These are phyloP conservation scores for Poecilia picta DNA, from an alignment of 2,797 vertebrate species.

Conservation along the genomic window DNA sequence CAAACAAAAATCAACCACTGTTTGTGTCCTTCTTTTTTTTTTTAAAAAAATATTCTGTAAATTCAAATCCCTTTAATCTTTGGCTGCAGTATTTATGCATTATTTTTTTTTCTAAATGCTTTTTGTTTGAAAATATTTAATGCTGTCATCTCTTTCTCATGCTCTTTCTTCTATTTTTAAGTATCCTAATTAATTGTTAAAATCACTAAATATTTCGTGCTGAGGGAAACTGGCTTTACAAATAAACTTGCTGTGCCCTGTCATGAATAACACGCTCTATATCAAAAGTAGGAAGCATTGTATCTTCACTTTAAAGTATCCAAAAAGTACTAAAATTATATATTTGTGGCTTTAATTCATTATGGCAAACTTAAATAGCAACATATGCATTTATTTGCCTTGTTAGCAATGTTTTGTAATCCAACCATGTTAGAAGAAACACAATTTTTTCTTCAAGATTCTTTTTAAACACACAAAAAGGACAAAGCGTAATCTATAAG, in stretches of 20 bases:
- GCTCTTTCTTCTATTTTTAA: slow-evolving; percentile 5
- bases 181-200: neutral
- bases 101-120: neutral
- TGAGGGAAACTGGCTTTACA: neutral
- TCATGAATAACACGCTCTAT: neutral
- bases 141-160: neutral
- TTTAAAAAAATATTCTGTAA: neutral
- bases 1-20: neutral
- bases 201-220: neutral
- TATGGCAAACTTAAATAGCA: neutral
- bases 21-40: neutral
- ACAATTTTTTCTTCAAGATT: slow-evolving; percentile 7
- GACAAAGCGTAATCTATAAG: slow-evolving; percentile 10
- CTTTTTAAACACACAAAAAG: slow-evolving; percentile 1
- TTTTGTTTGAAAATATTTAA: neutral
- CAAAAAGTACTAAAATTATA: neutral
- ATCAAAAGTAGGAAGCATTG: neutral
- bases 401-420: neutral
- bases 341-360: neutral
- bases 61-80: neutral
- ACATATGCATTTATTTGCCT: neutral
- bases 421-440: neutral
- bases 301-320: neutral
- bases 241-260: neutral
- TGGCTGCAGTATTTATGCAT: neutral